Base-by-base conservation (phyloP, 2,797 vertebrate genomes). In the Pseudochirops corinnae region DNA sequence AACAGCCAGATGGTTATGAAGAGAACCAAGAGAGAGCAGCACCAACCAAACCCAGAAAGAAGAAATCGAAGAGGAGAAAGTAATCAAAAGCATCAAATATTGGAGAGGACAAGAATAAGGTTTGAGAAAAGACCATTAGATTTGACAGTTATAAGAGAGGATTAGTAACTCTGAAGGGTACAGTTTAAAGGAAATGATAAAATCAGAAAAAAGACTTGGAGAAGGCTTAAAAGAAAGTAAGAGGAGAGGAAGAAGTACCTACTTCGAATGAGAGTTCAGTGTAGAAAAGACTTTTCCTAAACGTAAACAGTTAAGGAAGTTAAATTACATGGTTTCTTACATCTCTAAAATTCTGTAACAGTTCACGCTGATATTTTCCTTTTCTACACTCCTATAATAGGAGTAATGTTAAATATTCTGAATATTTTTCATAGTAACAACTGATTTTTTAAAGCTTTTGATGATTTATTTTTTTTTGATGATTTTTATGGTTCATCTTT, bases 401-500 rank as follows among this genome's bases (percentile, higher is more conserved):
- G 62, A 67, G 33, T 67, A 67, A 67, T 18, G 16, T 39, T 74
- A 74, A 21, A 74, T 82, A 82, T 2, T 82, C 18, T 74, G 0
- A 74, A 74, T 18, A n/a, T 74, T 82, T 82, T 82, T 82, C n/a
- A 46, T 82, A 60, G 28, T 31, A 82, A 82, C 60, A 74, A 39
- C 7, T 82, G 18, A 82, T 82, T 74, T 39, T 24, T 74, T 24
- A 39, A 74, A 74, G n/a, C 9, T 24, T 21, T 26, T 82, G 39
- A 87, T 46, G 21, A 87, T 26, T 82, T 82, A 74, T 18, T 46
- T 55, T 52, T 46, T 46, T 82, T 87, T 87, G 21, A 10, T 87
- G 39, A 24, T 82, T 82, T 82, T 82, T 82, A 82, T 46, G n/a
- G 67, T 82, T 58, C 92, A 53, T 93, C 74, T 91, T 93, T 39